Evolutionary conservation across 1,140 invertebrate species (phyloP).

Genomic region (Pteromalus puparum): DNA sequence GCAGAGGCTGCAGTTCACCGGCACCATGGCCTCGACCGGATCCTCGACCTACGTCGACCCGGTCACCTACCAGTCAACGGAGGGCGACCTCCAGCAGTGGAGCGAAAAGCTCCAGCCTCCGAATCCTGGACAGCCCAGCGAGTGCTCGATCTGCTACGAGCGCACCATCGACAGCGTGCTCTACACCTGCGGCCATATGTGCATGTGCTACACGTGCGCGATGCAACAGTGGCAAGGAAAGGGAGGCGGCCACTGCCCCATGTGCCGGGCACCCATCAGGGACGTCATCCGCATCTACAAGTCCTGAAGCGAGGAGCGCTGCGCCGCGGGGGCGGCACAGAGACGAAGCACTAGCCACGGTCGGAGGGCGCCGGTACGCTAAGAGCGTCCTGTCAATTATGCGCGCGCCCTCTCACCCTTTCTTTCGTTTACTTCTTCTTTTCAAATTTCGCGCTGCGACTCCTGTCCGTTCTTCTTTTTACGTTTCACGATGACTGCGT

Average conservation of each 20-base stretch:
- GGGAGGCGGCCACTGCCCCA: constrained; percentile 93
- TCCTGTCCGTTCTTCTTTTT: background rate
- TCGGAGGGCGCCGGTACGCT: constrained; percentile 31
- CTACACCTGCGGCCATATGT: constrained; percentile 99
- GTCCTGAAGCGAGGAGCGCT: constrained; percentile 79
- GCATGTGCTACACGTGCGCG: constrained; percentile 98
- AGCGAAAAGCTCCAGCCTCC: constrained; percentile 70
- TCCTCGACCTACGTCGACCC: constrained; percentile 77
- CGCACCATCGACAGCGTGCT: constrained; percentile 93
- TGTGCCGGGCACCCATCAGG: constrained; percentile 93
- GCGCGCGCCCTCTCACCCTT: background rate
- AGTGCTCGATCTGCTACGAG: constrained; percentile 97
- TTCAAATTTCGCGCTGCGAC: background rate
- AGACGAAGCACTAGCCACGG: background rate
- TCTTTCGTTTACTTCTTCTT: background rate
- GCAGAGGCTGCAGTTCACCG: constrained; percentile 66
- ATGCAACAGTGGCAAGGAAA: constrained; percentile 92
- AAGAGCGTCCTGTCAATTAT: constrained; percentile 2
- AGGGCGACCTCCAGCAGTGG: constrained; percentile 71
- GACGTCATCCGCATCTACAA: constrained; percentile 97
- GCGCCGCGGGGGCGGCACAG: background rate
- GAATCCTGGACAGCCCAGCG: constrained; percentile 74
- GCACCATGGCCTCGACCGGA: constrained; percentile 70
- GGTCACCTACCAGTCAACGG: constrained; percentile 68
- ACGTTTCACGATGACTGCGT: background rate